Percentiles rank a stretch among this genome's conserved stretches.
Evolutionary conservation across 2,797 vertebrate genomes (phyloP).

Genomic region (Picus viridis): DNA sequence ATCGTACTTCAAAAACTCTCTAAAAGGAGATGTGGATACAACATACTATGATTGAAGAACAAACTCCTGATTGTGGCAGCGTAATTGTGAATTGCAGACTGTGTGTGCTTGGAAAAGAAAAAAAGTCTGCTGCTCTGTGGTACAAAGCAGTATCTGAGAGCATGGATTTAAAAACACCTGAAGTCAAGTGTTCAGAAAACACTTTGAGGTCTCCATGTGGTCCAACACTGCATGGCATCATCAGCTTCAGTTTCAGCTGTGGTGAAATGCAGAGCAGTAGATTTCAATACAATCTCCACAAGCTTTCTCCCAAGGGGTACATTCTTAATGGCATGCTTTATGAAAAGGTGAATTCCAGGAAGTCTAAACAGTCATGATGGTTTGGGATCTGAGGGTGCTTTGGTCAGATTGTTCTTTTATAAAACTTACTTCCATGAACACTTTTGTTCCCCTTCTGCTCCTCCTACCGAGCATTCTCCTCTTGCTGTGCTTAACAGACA

Average conservation of each 20-base stretch:
- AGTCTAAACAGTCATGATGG: neutral
- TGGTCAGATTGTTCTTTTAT: fast-evolving
- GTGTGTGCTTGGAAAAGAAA: neutral
- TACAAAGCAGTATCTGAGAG: neutral
- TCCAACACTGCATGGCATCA: neutral
- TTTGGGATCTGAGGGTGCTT: neutral
- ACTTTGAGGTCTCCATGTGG: neutral
- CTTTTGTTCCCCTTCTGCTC: neutral
- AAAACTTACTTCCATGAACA: neutral
- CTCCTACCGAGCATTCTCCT: neutral
- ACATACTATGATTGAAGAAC: neutral
- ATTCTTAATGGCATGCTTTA: neutral
- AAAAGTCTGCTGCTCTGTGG: neutral
- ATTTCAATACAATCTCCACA: neutral
- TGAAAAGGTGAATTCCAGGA: neutral
- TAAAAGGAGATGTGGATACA: neutral
- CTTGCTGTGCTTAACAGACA: neutral
- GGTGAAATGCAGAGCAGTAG: neutral
- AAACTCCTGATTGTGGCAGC: neutral
- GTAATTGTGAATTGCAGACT: neutral
- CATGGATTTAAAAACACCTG: neutral
- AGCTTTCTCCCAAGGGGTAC: neutral
- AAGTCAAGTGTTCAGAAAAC: neutral
- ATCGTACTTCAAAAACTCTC: neutral
- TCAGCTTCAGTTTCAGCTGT: neutral